Evolutionary conservation across 2,113 vertebrate species (phyloP).

Genomic region (Megaceryle torquata): DNA sequence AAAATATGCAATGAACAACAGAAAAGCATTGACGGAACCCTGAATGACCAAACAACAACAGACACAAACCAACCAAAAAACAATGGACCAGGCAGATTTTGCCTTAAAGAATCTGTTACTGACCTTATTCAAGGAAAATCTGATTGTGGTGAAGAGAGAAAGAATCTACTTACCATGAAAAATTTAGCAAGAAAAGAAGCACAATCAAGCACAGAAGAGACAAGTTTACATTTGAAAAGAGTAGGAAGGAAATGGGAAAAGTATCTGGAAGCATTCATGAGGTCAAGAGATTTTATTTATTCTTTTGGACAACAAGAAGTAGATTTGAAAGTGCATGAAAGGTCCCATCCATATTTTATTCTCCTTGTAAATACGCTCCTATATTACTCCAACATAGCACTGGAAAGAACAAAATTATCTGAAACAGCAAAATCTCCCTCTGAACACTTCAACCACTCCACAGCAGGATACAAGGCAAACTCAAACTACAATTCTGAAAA

Average conservation of each 20-base stretch:
- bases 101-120: not conserved
- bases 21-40: not conserved
- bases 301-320: not conserved
- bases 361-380: not conserved
- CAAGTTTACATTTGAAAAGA: not conserved
- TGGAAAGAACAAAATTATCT: not conserved
- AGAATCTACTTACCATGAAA: not conserved
- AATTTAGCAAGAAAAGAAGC: not conserved
- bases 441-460: not conserved
- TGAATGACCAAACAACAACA: not conserved
- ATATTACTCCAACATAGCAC: not conserved
- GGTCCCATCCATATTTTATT: not conserved
- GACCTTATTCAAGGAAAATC: not conserved
- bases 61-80: no score
- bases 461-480: not conserved
- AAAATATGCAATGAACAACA: not conserved
- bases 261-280: not conserved
- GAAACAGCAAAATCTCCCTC: not conserved
- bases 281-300: not conserved
- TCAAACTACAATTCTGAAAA: not conserved
- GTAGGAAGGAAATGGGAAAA: slow-evolving; percentile 16
- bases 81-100: not conserved
- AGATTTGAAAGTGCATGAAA: not conserved
- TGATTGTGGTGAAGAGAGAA: not conserved
- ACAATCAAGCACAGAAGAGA: not conserved